Evolutionary conservation across 2,888 invertebrate species (phyloP).

Genomic region (Ypsolopha sequella): DNA sequence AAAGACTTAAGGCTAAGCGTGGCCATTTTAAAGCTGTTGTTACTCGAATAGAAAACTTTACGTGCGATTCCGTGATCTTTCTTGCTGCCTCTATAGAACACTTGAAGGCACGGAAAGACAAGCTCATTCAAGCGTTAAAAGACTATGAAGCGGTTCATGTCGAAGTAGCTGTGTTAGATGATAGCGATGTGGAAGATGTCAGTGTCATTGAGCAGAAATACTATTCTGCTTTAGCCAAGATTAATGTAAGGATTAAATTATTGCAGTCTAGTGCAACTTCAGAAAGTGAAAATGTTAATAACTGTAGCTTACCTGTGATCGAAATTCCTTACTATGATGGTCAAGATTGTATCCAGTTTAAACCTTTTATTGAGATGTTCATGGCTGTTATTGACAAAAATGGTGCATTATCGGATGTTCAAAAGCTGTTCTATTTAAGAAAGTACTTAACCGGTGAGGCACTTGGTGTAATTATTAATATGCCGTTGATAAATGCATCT

Average conservation of each 20-base stretch:
- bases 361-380: background rate
- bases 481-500: constrained; percentile 9
- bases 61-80: background rate
- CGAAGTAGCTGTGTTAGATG: background rate
- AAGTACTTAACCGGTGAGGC: constrained; percentile 4
- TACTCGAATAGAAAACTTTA: background rate
- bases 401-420: background rate
- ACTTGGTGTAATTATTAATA: constrained; percentile 7
- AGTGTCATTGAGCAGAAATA: background rate
- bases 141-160: background rate
- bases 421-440: constrained; percentile 10
- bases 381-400: background rate
- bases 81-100: background rate
- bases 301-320: background rate
- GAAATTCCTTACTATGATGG: background rate
- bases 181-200: background rate
- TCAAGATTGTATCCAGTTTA: background rate
- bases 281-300: background rate
- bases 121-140: background rate
- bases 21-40: background rate
- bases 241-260: background rate
- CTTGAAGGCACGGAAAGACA: background rate
- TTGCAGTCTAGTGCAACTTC: background rate
- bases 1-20: background rate
- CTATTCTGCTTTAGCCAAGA: background rate